These are phyloP conservation scores for Steinernema carpocapsae DNA, from an alignment of 2,888 invertebrate species.

Conservation along the genomic window DNA sequence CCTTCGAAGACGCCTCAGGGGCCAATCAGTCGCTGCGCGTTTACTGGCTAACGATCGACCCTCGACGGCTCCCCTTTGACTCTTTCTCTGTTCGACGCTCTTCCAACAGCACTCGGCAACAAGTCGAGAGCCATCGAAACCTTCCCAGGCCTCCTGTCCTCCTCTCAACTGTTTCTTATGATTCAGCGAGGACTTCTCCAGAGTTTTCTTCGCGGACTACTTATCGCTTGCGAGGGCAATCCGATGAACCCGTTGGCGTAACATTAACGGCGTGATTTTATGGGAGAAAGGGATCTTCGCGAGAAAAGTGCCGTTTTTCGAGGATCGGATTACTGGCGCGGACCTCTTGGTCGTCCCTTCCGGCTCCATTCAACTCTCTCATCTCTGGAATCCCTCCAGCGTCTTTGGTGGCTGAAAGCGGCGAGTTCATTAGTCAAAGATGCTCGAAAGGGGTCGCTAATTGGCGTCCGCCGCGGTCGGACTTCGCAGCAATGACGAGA, in stretches of 20 bases:
- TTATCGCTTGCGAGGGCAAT: neutral
- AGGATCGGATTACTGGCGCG: conserved; percentile 10
- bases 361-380: neutral
- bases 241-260: neutral
- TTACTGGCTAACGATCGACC: neutral
- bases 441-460: conserved; percentile 22
- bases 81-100: neutral
- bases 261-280: neutral
- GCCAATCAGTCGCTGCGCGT: conserved; percentile 28
- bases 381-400: conserved; percentile 3
- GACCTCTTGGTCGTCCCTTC: conserved; percentile 10
- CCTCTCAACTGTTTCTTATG: neutral
- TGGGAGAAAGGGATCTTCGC: conserved; percentile 20
- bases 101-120: conserved; percentile 26
- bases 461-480: conserved; percentile 26
- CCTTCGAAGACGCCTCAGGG: conserved; percentile 30
- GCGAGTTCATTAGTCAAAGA: conserved; percentile 31
- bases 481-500: neutral
- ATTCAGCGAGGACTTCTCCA: neutral
- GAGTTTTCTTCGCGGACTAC: neutral
- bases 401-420: conserved; percentile 6
- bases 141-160: neutral
- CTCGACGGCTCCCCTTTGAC: neutral
- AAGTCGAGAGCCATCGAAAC: conserved; percentile 25
- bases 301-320: conserved; percentile 19